Percentiles rank a stretch among this genome's conserved stretches.
Conservation (phyloP, 2,797 vertebrate genomes). For the Sitta carolinensis region DNA sequence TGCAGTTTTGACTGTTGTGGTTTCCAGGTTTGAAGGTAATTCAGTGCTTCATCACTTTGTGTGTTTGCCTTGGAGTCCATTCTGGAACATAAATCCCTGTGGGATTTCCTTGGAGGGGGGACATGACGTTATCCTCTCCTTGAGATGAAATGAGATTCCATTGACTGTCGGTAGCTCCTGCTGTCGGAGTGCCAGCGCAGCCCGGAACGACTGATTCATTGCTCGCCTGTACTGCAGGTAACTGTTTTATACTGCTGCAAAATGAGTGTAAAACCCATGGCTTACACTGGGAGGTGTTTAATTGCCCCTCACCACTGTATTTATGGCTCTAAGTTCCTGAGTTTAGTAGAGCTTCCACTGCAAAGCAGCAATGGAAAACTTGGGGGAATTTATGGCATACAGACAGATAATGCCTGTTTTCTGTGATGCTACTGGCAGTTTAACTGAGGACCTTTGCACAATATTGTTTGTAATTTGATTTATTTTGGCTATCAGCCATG, state of each 20-base stretch:
- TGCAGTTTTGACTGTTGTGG: not conserved
- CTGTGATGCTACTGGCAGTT: not conserved
- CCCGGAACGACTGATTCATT: rapidly evolving
- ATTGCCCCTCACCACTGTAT: not conserved
- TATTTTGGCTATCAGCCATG: not conserved
- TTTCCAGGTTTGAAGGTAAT: not conserved
- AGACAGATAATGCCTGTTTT: rapidly evolving
- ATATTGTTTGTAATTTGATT: not conserved
- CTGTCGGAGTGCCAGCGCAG: not conserved
- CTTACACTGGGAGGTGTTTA: not conserved
- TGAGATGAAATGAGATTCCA: not conserved
- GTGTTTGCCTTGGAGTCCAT: not conserved
- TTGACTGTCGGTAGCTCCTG: not conserved
- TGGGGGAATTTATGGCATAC: not conserved
- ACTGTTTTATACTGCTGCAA: not conserved
- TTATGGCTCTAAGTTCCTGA: not conserved
- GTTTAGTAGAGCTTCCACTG: not conserved
- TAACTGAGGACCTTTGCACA: not conserved
- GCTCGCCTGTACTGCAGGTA: not conserved
- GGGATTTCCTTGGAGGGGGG: not conserved
- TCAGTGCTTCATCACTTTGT: not conserved
- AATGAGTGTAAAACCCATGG: not conserved
- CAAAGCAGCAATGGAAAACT: not conserved
- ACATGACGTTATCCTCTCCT: not conserved
- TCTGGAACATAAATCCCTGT: not conserved